These are phyloP conservation scores for Calameuta idolon DNA, from an alignment of 2,888 invertebrate species.

Conservation along the genomic window DNA sequence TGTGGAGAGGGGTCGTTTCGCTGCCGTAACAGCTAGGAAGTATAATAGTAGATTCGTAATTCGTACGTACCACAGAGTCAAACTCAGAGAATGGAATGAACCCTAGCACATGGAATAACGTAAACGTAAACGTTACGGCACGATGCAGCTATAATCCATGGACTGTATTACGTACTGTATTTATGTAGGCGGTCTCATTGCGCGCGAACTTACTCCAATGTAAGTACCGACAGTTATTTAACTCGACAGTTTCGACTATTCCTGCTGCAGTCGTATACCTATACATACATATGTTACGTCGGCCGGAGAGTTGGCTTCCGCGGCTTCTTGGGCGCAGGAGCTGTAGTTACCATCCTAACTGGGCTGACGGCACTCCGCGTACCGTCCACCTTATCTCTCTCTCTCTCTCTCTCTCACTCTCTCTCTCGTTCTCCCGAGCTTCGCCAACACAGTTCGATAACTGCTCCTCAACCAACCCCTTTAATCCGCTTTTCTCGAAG, in stretches of 20 bases:
- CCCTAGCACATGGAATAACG: background rate
- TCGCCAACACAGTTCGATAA: constrained; percentile 42
- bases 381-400: background rate
- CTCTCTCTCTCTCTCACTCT: no score
- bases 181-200: constrained; percentile 63
- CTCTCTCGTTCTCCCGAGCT: background rate
- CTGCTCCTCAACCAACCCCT: constrained; percentile 57
- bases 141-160: constrained; percentile 7
- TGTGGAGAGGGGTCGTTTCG: no score
- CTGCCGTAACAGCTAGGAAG: no score
- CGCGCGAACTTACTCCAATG: constrained; percentile 57
- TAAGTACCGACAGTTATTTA: constrained; percentile 64
- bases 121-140: background rate
- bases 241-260: constrained; percentile 62
- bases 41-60: background rate
- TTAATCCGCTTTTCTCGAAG: constrained; percentile 54
- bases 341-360: constrained; percentile 8
- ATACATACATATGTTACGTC: background rate
- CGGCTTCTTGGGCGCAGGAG: constrained; percentile 17
- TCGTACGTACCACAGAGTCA: background rate
- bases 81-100: background rate
- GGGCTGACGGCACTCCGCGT: background rate
- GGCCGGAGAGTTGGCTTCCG: constrained; percentile 29
- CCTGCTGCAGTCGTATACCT: constrained; percentile 44
- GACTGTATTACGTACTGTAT: constrained; percentile 54